These are phyloP conservation scores for Phyllotis vaccarum DNA, from an alignment of 2,797 vertebrate genomes.

Conservation along the genomic window DNA sequence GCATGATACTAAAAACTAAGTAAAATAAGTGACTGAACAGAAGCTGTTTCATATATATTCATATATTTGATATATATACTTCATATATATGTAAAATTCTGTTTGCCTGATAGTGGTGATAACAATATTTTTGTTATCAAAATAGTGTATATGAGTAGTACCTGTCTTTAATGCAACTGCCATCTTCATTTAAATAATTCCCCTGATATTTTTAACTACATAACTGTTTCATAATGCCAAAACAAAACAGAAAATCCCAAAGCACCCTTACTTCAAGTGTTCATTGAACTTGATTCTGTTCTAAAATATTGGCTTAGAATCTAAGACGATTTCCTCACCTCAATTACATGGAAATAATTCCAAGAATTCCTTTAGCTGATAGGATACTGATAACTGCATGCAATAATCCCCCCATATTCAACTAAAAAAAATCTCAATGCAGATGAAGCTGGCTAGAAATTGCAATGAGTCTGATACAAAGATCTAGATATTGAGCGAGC, in stretches of 20 bases:
- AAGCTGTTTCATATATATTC: conserved; percentile 52
- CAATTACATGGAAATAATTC: conserved; percentile 78
- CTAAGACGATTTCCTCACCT: conserved; percentile 62
- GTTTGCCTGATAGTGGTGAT: conserved; percentile 61
- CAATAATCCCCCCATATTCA: conserved; percentile 62
- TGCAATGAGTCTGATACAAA: conserved; percentile 68
- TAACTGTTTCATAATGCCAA: conserved; percentile 57
- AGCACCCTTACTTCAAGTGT: conserved; percentile 70
- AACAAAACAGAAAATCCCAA: conserved; percentile 33
- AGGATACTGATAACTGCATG: conserved; percentile 78
- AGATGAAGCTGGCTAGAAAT: conserved; percentile 58
- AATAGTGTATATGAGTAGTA: conserved; percentile 74
- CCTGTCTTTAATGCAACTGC: conserved; percentile 84
- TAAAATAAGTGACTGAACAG: conserved; percentile 73
- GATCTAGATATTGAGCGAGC: conserved; percentile 52
- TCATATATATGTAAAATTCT: conserved; percentile 63
- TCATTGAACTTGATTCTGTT: conserved; percentile 70
- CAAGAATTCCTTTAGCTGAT: conserved; percentile 67
- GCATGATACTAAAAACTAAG: conserved; percentile 83
- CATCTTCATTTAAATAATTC: conserved; percentile 52
- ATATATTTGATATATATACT: too few relatives aligned
- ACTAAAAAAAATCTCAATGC: conserved; percentile 63
- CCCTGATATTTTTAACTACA: conserved; percentile 65
- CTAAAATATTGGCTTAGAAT: conserved; percentile 63
- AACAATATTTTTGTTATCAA: conserved; percentile 63